A percentile compares a stretch with the other conserved stretches of the same genome.
Conservation (phyloP, 1,140 invertebrate genomes). For the Anoplolepis gracilipes region DNA sequence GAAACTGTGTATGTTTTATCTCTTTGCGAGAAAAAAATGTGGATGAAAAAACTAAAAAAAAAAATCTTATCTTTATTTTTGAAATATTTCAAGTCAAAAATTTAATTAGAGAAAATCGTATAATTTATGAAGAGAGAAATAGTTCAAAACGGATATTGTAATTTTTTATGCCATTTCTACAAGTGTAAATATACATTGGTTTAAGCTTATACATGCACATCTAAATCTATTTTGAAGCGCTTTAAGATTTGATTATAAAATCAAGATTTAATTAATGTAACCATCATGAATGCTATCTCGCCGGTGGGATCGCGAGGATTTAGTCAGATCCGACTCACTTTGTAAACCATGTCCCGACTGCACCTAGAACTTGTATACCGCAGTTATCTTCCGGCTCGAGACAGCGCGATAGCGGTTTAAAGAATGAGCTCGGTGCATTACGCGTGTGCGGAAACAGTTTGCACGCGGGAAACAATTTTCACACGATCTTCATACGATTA, state of each 20-base stretch:
- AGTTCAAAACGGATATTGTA: too few species aligned
- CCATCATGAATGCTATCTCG: constrained; percentile 36
- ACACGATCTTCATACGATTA: constrained; percentile 23
- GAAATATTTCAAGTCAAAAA: too few species aligned
- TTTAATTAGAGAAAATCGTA: too few species aligned
- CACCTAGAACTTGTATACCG: constrained; percentile 32
- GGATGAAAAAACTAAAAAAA: not conserved
- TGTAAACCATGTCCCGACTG: constrained; percentile 50
- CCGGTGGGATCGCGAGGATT: constrained; percentile 32
- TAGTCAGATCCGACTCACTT: constrained; percentile 45
- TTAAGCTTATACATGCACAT: not conserved
- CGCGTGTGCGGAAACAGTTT: constrained; percentile 25
- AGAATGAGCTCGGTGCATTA: constrained; percentile 43
- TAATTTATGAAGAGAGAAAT: too few species aligned
- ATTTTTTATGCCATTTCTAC: not conserved
- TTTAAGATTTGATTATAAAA: constrained; percentile 22
- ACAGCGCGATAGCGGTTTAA: constrained; percentile 45
- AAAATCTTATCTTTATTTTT: too few species aligned
- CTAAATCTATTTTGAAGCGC: not conserved
- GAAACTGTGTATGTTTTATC: not conserved
- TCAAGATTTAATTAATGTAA: constrained; percentile 34
- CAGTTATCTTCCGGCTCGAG: constrained; percentile 37
- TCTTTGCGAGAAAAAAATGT: not conserved
- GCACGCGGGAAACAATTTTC: constrained; percentile 28
- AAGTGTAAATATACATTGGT: not conserved